Conservation (phyloP, 2,888 invertebrate species). For the Melipona beecheii region DNA sequence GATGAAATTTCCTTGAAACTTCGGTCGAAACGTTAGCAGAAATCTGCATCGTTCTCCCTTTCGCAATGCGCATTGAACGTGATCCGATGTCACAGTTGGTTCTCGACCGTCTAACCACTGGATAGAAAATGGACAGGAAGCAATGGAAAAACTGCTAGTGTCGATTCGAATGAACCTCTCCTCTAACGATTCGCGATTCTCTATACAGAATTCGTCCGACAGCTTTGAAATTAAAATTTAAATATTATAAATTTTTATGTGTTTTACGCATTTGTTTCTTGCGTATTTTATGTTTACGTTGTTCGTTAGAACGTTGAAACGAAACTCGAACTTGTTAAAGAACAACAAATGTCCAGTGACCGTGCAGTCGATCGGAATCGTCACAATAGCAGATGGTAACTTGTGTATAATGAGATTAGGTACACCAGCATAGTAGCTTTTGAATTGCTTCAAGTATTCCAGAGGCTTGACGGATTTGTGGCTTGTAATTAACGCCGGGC, state of each 20-base stretch:
- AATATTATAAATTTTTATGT: neutral
- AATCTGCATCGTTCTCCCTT: constrained; percentile 73
- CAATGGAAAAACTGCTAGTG: constrained; percentile 69
- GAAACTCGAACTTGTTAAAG: constrained; percentile 69
- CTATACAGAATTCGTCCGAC: constrained; percentile 43
- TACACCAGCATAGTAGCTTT: constrained; percentile 36
- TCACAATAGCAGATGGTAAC: constrained; percentile 61
- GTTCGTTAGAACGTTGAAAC: constrained; percentile 52
- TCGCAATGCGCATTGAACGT: constrained; percentile 71
- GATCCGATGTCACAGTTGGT: constrained; percentile 44
- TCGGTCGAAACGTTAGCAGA: constrained; percentile 74
- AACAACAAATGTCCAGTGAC: constrained; percentile 64
- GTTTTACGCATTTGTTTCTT: too few relatives aligned
- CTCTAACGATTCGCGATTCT: constrained; percentile 32
- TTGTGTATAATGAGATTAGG: constrained; percentile 22
- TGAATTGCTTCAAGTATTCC: constrained; percentile 60
- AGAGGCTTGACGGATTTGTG: constrained; percentile 62
- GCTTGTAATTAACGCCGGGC: constrained; percentile 84
- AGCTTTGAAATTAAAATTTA: constrained; percentile 8
- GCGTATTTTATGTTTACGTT: constrained; percentile 45
- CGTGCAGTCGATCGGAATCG: constrained; percentile 66
- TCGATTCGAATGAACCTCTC: constrained; percentile 74
- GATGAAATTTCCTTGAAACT: constrained; percentile 68
- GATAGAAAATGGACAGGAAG: constrained; percentile 75
- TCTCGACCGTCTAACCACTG: constrained; percentile 66